phyloP scores from a whole-genome alignment of 1,140 invertebrate genomes.

The Chelonus insularis region DNA sequence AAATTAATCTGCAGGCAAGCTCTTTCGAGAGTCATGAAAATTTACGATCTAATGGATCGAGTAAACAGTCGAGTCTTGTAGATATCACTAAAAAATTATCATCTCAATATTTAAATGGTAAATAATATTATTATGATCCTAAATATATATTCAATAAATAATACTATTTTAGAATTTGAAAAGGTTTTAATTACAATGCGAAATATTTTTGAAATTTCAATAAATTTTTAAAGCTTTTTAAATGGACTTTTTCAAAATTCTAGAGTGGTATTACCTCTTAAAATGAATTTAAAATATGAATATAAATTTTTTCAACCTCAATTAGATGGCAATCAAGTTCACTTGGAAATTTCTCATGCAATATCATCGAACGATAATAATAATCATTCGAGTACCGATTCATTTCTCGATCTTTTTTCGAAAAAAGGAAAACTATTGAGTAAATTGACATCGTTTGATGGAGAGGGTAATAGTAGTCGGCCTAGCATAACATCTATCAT shows the following conservation, averaged over 20 bases:
- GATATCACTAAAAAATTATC: constrained; percentile 62
- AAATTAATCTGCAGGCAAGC: constrained; percentile 60
- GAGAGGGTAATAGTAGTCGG: constrained; percentile 72
- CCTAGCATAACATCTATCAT: constrained; percentile 32
- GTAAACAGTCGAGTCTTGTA: constrained; percentile 57
- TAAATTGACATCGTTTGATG: constrained; percentile 85
- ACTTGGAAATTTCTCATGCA: constrained; percentile 55
- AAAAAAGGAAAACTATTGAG: constrained; percentile 84
- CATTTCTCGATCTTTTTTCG: constrained; percentile 86
- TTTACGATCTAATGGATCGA: constrained; percentile 67
- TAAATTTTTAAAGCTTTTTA: too few relatives aligned
- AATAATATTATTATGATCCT: constrained; percentile 20
- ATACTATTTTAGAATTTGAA: too few relatives aligned
- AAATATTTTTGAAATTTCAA: too few relatives aligned
- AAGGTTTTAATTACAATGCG: too few relatives aligned
- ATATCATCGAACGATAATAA: constrained; percentile 51
- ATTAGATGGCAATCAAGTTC: constrained; percentile 59
- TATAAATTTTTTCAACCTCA: constrained; percentile 19
- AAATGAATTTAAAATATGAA: constrained; percentile 1
- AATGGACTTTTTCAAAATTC: too few relatives aligned
- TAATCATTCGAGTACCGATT: constrained; percentile 78
- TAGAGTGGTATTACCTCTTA: too few relatives aligned
- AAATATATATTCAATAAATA: too few relatives aligned
- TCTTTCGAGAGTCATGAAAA: constrained; percentile 79
- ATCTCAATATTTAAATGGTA: constrained; percentile 39